phyloP scores from a whole-genome alignment of 1,140 invertebrate genomes.

The Leptonema lineaticorne region DNA sequence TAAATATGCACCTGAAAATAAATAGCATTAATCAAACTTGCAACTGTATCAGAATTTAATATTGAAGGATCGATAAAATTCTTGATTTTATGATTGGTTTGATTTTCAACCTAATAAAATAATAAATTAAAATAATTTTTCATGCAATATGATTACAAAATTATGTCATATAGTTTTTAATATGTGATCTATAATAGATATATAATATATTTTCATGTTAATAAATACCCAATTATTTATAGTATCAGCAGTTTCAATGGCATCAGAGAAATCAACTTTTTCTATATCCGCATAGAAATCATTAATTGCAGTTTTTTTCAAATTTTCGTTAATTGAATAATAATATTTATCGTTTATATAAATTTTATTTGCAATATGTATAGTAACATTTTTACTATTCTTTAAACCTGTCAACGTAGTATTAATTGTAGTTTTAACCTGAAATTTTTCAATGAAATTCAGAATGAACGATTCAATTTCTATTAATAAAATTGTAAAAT shows the following conservation, averaged over 20 bases:
- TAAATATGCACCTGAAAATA: slow-evolving; percentile 71
- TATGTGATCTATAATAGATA: no score
- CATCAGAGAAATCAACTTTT: neutral
- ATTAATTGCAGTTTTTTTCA: neutral
- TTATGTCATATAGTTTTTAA: no score
- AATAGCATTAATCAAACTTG: slow-evolving; percentile 75
- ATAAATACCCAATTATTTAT: no score
- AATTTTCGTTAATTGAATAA: neutral
- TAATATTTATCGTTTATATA: slow-evolving; percentile 7
- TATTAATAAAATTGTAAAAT: no score
- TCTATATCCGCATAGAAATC: neutral
- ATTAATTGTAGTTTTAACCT: slow-evolving; percentile 28
- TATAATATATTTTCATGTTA: no score
- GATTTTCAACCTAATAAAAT: slow-evolving; percentile 26
- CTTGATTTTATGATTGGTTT: slow-evolving; percentile 38
- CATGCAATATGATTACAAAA: no score
- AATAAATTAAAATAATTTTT: no score
- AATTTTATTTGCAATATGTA: slow-evolving; percentile 26
- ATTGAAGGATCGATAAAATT: slow-evolving; percentile 57
- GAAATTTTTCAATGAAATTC: no score
- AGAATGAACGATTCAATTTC: no score
- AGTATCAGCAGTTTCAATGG: no score
- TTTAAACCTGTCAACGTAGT: slow-evolving; percentile 24
- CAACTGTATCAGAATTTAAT: slow-evolving; percentile 50
- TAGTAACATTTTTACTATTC: slow-evolving; percentile 28